Base-by-base conservation (phyloP, 2,888 invertebrate species). In the Meandrusa payeni region DNA sequence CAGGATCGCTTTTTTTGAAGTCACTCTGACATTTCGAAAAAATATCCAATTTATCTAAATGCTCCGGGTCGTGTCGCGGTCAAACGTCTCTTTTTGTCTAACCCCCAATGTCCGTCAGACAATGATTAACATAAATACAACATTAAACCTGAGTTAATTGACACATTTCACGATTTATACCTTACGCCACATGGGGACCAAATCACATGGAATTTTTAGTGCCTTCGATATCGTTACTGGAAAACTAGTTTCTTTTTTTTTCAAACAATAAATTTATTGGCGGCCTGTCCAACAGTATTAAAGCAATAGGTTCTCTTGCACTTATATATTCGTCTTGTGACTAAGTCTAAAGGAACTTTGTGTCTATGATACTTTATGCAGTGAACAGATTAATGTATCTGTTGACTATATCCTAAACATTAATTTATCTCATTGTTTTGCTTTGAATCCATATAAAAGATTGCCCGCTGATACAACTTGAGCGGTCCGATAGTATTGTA, bases 91-190 rank as follows among this genome's bases (percentile, higher is more conserved):
- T 76, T 74, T 77, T 72, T 71, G 74, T 76, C 64, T 62, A 61
- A 62, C 55, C 61, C 64, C 71, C 68, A 64, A 66, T 63, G 75
- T 76, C 74, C 72, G 62, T 76, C 72, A 72, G 69, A 59, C 58
- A 50, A 51, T 50, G 60, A 85, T 87, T 85, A 71, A 79, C 86
- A 87, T 87, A 82, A 82, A 82, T 80, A 76, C 76, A 58, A 76
- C 82, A 87, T 87, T 85, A 82, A 66, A 69, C 61, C 61, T 73
- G 78, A 79, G 76, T 83, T 86, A 86, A 87, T 87, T 86, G 86
- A 87, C 86, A 82, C 78, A 76, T 83, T 74, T 72, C 69, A 77
- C 73, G 83, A 86, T 86, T 85, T 86, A 85, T 86, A 66, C 64
- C 61, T 60, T 67, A 64, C 68, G 63, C 67, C 70, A 31, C 39